Conservation (phyloP, 2,113 vertebrate genomes). For the Stercorarius parasiticus region DNA sequence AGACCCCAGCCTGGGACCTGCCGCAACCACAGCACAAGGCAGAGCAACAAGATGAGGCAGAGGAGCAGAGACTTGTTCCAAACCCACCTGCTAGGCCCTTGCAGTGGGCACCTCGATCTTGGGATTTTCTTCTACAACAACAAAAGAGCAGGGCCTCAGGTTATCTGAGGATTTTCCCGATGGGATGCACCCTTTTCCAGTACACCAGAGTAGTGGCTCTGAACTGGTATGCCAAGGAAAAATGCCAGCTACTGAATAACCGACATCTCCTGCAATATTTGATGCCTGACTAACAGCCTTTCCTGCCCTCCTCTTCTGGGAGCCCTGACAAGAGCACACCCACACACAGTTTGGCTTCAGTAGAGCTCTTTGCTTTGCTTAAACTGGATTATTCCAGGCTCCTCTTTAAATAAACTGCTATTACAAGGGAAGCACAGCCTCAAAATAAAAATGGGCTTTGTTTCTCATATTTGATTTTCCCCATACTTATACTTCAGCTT, state of each 20-base stretch:
- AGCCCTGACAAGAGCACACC: slow-evolving; percentile 50
- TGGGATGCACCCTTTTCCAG: neutral
- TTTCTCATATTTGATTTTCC: slow-evolving; percentile 18
- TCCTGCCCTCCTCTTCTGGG: slow-evolving; percentile 26
- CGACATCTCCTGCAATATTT: neutral
- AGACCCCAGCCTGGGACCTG: neutral
- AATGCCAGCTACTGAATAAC: slow-evolving; percentile 26
- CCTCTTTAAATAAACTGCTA: slow-evolving; percentile 51
- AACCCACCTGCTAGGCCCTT: neutral
- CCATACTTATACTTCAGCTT: neutral
- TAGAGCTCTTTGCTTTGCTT: slow-evolving; percentile 35
- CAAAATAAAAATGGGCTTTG: slow-evolving; percentile 44
- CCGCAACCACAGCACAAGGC: neutral
- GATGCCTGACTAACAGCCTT: slow-evolving; percentile 31
- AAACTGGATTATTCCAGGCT: slow-evolving; percentile 57
- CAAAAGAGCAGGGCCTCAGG: neutral
- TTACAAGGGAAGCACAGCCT: slow-evolving; percentile 19
- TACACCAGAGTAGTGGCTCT: neutral
- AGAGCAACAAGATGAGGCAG: neutral
- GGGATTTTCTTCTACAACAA: neutral
- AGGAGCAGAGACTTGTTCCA: neutral
- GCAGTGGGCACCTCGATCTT: neutral
- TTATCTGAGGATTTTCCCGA: neutral
- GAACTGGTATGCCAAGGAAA: neutral
- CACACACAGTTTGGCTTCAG: slow-evolving; percentile 38